Evolutionary conservation across 37 sponge, comb jelly and placozoan species (phyloP), one percentile per base, ranked within the genome.

Genomic region (Chondrosia reniformis): DNA sequence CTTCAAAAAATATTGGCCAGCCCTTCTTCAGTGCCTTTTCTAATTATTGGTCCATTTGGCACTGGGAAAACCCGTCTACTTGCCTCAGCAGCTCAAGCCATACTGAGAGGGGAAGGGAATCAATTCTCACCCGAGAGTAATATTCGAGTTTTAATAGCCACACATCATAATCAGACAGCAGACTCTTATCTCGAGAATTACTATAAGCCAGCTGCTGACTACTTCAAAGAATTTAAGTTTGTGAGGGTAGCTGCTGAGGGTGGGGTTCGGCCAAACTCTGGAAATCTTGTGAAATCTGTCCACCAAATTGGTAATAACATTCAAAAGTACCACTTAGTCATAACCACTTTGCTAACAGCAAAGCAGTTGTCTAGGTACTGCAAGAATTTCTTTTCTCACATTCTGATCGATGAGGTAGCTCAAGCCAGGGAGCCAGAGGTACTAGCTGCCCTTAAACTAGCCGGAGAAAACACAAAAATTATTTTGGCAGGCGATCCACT

Each of bases 51-150:
- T 34, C 55, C 81, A 15, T 81, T 81, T 81, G 81, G 81, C 32
- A 81, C 81, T 81, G 81, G 81, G 0, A 81, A 81, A 38, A 81
- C 81, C 31, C 31, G 74, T 6, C 45, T 81, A 6, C 42, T 81
- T n/a, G 73, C 81, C 40, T 40, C 64, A 40, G 62, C 79, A 31
- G 65, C 79, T 24, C 42, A 45, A 7, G 42, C 21, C 22, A 33
- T 67, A 55, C 28, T 67, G 1, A 5, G 0, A 2, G 37, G 41
- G 4, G 28, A 36, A n/a, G 42, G 63, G 25, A n/a, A n/a, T n/a
- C 2, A 17, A 8, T 25, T 13, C 1, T n/a, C 12, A 12, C 8
- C n/a, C 9, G 72, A 24, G n/a, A 40, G 7, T 21, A 22, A 9
- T 9, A 10, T 28, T 19, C 56, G 63, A 27, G 62, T 77, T 33